Percentiles rank a stretch among this genome's conserved stretches.
phyloP scores from a whole-genome alignment of 2,113 vertebrate genomes.

The Macquaria australasica region DNA sequence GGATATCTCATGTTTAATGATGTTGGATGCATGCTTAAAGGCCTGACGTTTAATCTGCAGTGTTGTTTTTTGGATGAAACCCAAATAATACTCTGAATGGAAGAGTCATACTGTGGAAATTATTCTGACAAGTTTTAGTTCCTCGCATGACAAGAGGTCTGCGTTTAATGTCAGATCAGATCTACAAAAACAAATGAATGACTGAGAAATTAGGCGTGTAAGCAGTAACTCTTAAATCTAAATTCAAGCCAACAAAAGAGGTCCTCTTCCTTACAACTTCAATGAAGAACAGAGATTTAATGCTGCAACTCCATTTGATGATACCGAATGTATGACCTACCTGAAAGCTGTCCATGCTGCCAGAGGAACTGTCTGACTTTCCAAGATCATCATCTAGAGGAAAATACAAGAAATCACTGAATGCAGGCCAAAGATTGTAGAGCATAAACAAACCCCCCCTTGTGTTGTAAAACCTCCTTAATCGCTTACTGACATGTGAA shows the following conservation, averaged over 20 bases:
- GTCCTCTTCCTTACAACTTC: neutral
- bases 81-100: neutral
- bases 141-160: neutral
- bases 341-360: conserved; percentile 94
- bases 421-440: neutral
- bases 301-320: conserved; percentile 1
- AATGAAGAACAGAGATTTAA: conserved; percentile 9
- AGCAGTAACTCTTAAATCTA: conserved; percentile 35
- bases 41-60: neutral
- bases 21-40: neutral
- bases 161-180: conserved; percentile 19
- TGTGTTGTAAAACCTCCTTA: conserved; percentile 31
- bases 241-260: conserved; percentile 48
- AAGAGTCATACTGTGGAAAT: neutral
- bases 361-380: conserved; percentile 92
- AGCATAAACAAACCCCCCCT: conserved; percentile 7
- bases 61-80: neutral
- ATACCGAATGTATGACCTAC: conserved; percentile 72
- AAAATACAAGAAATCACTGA: conserved; percentile 56
- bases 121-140: neutral
- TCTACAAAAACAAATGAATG: conserved; percentile 32
- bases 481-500: conserved; percentile 45
- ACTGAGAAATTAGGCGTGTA: conserved; percentile 40
- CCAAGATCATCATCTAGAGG: conserved; percentile 93
- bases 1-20: conserved; percentile 8